Conservation (phyloP, 2,797 vertebrate genomes). For the Sitta carolinensis region DNA sequence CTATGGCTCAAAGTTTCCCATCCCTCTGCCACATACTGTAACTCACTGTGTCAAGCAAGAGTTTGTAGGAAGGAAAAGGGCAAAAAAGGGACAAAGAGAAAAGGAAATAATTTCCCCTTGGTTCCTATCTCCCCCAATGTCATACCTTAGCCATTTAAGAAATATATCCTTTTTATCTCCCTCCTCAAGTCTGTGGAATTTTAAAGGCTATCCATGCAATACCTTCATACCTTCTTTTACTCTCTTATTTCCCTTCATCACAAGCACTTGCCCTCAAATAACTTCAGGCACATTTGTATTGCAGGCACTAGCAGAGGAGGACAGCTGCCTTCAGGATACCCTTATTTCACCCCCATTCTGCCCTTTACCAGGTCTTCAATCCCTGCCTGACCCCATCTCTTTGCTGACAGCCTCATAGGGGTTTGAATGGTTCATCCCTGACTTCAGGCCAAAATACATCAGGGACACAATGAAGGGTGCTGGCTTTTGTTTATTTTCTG, state of each 20-base stretch:
- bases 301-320: background rate
- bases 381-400: background rate
- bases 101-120: background rate
- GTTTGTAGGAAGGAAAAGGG: background rate
- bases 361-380: background rate
- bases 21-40: background rate
- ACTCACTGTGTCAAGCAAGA: constrained; percentile 35
- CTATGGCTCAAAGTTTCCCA: background rate
- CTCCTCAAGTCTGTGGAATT: background rate
- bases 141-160: background rate
- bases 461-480: background rate
- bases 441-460: background rate
- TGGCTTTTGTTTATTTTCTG: background rate
- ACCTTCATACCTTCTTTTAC: background rate
- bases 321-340: background rate
- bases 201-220: background rate
- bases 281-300: accelerated
- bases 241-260: background rate
- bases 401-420: background rate
- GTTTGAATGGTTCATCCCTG: background rate
- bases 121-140: background rate
- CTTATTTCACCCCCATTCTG: background rate
- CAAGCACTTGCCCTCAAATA: background rate
- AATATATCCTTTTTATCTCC: background rate
- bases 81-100: background rate